Percentiles rank a stretch among this genome's conserved stretches.
Conservation (phyloP, 2,797 vertebrate species). For the Phylloscopus collybita region DNA sequence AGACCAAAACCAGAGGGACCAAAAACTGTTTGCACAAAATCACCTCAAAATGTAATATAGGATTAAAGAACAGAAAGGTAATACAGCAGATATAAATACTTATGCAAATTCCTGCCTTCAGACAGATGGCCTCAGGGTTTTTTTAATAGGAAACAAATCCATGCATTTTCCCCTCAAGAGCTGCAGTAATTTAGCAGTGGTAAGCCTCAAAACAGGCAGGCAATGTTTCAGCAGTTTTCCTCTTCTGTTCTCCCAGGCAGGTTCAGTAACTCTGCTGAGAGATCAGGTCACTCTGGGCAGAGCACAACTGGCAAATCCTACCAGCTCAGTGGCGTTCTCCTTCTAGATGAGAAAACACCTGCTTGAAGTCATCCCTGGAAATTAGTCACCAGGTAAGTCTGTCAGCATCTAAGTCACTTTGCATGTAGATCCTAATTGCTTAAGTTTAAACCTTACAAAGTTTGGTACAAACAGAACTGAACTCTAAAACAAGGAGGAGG, state of each 20-base stretch:
- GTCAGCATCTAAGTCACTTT: not conserved
- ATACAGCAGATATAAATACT: not conserved
- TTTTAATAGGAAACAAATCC: not conserved
- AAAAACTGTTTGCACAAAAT: not conserved
- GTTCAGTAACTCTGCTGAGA: not conserved
- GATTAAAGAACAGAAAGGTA: not conserved
- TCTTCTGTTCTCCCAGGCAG: not conserved
- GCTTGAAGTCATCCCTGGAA: not conserved
- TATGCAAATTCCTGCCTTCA: not conserved
- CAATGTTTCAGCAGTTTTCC: not conserved
- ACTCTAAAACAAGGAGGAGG: not conserved
- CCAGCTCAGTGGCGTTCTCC: not conserved
- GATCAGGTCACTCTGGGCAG: not conserved
- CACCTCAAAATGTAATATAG: not conserved
- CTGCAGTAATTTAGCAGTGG: not conserved
- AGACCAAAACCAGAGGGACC: not conserved
- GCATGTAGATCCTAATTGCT: not conserved
- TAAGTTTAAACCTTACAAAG: not conserved
- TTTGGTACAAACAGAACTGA: not conserved
- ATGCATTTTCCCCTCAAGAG: not conserved
- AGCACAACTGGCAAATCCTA: not conserved
- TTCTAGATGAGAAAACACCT: not conserved
- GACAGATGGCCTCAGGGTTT: not conserved
- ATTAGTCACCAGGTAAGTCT: not conserved
- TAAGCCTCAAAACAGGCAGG: not conserved